Percentiles rank a stretch among this genome's conserved stretches.
Evolutionary conservation across 2,888 invertebrate species (phyloP).

Genomic region (Diachrysia chrysitis): DNA sequence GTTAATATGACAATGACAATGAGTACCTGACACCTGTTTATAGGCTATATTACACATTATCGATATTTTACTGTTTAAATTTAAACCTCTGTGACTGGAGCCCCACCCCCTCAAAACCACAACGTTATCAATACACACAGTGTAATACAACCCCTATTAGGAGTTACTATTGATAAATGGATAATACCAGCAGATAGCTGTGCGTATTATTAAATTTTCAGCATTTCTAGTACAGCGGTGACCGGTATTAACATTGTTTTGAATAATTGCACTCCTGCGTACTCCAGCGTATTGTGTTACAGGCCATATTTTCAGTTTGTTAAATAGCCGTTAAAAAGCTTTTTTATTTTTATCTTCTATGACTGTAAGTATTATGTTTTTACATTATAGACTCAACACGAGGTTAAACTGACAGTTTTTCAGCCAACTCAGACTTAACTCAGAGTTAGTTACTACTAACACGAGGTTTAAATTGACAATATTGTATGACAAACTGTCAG

Average conservation of each 20-base stretch:
- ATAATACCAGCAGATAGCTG: constrained; percentile 43
- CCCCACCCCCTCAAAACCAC: constrained; percentile 45
- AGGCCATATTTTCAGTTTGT: not conserved
- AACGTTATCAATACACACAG: constrained; percentile 57
- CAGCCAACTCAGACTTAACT: too few relatives aligned
- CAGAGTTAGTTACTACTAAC: too few relatives aligned
- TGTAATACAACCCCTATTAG: constrained; percentile 55
- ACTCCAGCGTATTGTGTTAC: constrained; percentile 3
- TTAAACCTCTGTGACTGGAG: constrained; percentile 23
- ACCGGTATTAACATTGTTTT: constrained; percentile 44
- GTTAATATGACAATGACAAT: too few relatives aligned
- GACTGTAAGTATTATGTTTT: too few relatives aligned
- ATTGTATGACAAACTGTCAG: too few relatives aligned
- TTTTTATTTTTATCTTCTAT: too few relatives aligned
- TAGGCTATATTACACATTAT: not conserved
- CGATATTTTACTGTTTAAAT: not conserved
- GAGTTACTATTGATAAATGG: constrained; percentile 57
- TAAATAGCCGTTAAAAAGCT: too few relatives aligned
- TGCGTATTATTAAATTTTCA: constrained; percentile 55
- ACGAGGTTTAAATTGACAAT: too few relatives aligned
- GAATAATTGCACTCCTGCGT: constrained; percentile 39
- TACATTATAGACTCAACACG: too few relatives aligned
- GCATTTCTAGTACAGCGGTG: constrained; percentile 23
- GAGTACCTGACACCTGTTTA: too few relatives aligned
- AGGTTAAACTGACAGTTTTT: too few relatives aligned